A percentile compares a stretch with the other conserved stretches of the same genome.
Evolutionary conservation across 2,888 invertebrate species (phyloP).

Genomic region (Mylabris sibirica): DNA sequence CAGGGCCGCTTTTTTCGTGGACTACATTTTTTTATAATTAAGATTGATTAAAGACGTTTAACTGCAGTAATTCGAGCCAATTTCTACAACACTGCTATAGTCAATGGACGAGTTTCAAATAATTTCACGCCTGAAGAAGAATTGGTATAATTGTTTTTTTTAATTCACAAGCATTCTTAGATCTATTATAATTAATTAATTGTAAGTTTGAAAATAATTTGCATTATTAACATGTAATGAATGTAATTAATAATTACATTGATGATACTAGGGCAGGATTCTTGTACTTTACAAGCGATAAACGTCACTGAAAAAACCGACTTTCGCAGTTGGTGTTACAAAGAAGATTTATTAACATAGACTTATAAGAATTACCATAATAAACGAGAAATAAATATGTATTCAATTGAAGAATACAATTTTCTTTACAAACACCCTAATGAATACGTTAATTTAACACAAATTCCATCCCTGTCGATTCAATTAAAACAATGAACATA

Average conservation of each 20-base stretch:
- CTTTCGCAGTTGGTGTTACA: background rate
- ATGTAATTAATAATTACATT: no score
- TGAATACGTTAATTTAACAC: background rate
- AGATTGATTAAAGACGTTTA: no score
- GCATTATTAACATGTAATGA: no score
- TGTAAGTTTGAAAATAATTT: no score
- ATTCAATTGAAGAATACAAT: background rate
- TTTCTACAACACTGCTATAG: background rate
- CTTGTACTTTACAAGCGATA: background rate
- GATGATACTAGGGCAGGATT: no score
- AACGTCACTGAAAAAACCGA: background rate
- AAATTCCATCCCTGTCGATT: background rate
- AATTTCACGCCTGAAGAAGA: background rate
- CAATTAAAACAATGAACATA: background rate
- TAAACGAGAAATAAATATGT: background rate
- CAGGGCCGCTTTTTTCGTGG: no score
- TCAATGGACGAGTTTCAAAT: background rate
- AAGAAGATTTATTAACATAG: background rate
- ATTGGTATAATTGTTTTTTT: no score
- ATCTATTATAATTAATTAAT: no score
- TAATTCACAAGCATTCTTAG: no score
- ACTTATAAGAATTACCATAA: background rate
- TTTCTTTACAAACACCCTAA: background rate
- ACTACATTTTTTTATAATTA: no score
- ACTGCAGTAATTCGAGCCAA: no score